Base-by-base conservation (phyloP, 2,797 vertebrate species). In the Sciurus vulgaris region DNA sequence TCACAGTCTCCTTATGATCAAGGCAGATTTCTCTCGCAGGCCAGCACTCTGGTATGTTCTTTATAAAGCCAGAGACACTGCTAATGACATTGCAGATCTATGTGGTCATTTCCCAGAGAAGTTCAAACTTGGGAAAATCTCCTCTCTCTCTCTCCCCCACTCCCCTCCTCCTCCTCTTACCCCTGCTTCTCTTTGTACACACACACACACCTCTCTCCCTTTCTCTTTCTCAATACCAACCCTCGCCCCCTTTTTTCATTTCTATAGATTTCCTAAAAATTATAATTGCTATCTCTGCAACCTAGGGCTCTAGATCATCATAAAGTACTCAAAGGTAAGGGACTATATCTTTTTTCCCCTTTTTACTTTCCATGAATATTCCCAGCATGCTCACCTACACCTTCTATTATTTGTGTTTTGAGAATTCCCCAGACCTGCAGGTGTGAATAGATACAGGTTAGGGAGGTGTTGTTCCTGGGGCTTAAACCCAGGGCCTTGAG, bases 291-390 rank as follows among this genome's bases (percentile, higher is more conserved):
- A 24, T 83, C 47, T n/a, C 44, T 84, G 61, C 79, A 41, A 63
- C 14, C 59, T 74, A 76, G 49, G 26, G 6, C 22, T n/a, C 70
- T 86, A 74, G 28, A 61, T 59, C 63, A 86, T 30, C 14, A 70
- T 51, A 88, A 95, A 74, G 22, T 74, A 38, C 20, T 92, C 47
- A 76, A 92, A 81, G 67, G 54, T 72, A 84, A 94, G 22, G 22
- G 26, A 79, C 6, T 41, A 26, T 49, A 30, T 61, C 28, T 67
- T 15, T 79, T 59, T 8, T 83, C 22, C 33, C 7, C 38, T 35
- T 89, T 81, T 78, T 33, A 63, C 26, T 85, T 86, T 49, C 54
- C 30, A 78, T 74, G 84, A 94, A 89, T n/a, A 74, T 10, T 51
- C 82, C 35, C 13, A 51, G 5, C 24, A 33, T 12, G 44, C 59